A percentile compares a stretch with the other conserved stretches of the same genome.
Evolutionary conservation across 2,888 invertebrate species (phyloP).

Genomic region (Geophilus truncorum): DNA sequence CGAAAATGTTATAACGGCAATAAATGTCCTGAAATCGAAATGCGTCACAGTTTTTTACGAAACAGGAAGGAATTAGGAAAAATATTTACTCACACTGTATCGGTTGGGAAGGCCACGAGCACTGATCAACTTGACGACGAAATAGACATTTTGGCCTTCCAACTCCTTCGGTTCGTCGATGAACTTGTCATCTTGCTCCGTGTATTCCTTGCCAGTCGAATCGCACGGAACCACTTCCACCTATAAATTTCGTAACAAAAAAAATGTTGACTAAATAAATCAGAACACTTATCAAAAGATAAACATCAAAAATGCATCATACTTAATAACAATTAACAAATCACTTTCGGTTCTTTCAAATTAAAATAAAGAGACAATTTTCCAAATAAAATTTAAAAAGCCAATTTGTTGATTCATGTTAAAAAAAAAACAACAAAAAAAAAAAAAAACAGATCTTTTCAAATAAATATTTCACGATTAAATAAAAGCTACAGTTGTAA

Average conservation of each 20-base stretch:
- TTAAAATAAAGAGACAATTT: too few species aligned
- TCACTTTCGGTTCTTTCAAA: too few species aligned
- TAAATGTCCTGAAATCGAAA: constrained; percentile 46
- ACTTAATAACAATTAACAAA: too few species aligned
- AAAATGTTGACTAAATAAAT: too few species aligned
- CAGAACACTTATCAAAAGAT: too few species aligned
- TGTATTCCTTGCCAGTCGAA: constrained; percentile 52
- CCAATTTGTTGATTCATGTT: too few species aligned
- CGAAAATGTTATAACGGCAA: constrained; percentile 52
- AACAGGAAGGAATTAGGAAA: neutral
- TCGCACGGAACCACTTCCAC: constrained; percentile 54
- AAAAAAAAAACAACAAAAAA: neutral
- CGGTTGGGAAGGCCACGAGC: constrained; percentile 53
- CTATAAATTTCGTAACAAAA: constrained; percentile 41
- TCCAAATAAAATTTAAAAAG: too few species aligned
- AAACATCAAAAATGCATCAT: too few species aligned
- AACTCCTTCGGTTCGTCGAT: constrained; percentile 53
- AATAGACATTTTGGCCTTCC: constrained; percentile 52
- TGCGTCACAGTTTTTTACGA: neutral
- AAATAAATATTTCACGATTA: neutral
- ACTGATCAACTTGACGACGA: constrained; percentile 52
- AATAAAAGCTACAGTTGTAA: neutral
- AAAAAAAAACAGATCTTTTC: neutral
- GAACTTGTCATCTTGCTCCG: constrained; percentile 52
- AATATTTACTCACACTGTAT: constrained; percentile 50